Evolutionary conservation across 2,113 vertebrate genomes (phyloP), one percentile per base, ranked within the genome.

Genomic region (Dipodomys ordii): DNA sequence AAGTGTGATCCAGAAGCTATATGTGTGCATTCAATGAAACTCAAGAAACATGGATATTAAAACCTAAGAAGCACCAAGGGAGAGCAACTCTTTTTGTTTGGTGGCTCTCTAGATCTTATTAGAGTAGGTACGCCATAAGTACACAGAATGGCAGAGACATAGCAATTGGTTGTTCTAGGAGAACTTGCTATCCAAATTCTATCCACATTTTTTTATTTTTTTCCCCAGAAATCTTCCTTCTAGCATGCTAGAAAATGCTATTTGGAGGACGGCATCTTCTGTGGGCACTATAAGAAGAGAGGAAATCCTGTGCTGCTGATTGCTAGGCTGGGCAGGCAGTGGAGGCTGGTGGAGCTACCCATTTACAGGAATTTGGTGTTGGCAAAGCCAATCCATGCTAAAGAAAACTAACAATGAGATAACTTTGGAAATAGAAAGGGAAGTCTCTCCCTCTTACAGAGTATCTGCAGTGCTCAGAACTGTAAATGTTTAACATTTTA

Each of bases 11-110:
- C 32, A 69, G 65, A 92, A 94, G 68, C 4, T n/a, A 67, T 44
- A 57, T 23, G 9, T 72, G 23, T 83, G 3, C 64, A 62, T 87
- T 74, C 30, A 79, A 49, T 39, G 74, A 64, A 74, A 64, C 12
- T 49, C 68, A 84, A 80, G 90, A 78, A 87, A 83, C 20, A 78
- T 83, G 13, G 44, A 80, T 80, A 62, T 60, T 46, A 44, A 90
- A 87, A 32, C 16, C 25, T 67, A 12, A n/a, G n/a, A 53, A 74
- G 13, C 1, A 57, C 19, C 27, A 60, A 78, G 32, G 30, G 60
- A 92, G 35, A 94, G 19, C 18, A 74, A 12, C 18, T 15, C n/a
- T 74, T 46, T 1, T 53, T 83, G 28, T 0, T 13, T 20, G 27
- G 90, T 25, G 7, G 10, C 30, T 92, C n/a, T 30, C 13, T 39